Percentiles rank a stretch among this genome's conserved stretches.
Evolutionary conservation across 2,888 invertebrate genomes (phyloP).

Genomic region (Uloborus plumipes): DNA sequence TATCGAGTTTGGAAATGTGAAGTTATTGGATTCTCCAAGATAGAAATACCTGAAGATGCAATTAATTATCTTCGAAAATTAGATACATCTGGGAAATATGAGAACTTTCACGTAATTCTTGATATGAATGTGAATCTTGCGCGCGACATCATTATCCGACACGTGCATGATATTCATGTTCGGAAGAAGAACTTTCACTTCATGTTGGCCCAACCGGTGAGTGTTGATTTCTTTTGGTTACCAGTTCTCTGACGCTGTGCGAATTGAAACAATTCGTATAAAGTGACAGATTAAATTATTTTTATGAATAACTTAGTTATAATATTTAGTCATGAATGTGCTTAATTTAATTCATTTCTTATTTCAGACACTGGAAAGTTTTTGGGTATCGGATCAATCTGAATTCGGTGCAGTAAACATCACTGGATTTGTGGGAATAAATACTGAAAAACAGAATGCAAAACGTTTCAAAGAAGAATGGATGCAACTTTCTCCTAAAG

Average conservation of each 20-base stretch:
- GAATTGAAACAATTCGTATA: no score
- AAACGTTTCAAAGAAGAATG: constrained; percentile 19
- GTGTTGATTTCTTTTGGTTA: constrained; percentile 4
- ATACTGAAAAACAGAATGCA: background rate
- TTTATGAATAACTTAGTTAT: no score
- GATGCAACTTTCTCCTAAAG: background rate
- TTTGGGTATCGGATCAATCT: constrained; percentile 35
- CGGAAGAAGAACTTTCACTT: constrained; percentile 58
- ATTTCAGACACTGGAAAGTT: constrained; percentile 50
- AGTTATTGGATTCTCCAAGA: constrained; percentile 26
- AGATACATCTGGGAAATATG: constrained; percentile 27
- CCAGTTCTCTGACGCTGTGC: no score
- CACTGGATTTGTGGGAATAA: constrained; percentile 43
- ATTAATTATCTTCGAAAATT: constrained; percentile 36
- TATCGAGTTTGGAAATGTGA: constrained; percentile 32
- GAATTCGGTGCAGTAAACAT: constrained; percentile 58
- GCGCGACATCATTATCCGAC: constrained; percentile 37
- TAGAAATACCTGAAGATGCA: constrained; percentile 32
- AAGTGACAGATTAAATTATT: no score
- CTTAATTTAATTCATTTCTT: background rate
- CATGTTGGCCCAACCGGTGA: constrained; percentile 52
- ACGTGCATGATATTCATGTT: constrained; percentile 43
- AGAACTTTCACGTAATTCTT: constrained; percentile 44
- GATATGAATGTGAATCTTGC: constrained; percentile 47
- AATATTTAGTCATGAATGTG: background rate